Evolutionary conservation across 2,113 vertebrate species (phyloP), one percentile per base, ranked within the genome.

Genomic region (Eurypyga helias): DNA sequence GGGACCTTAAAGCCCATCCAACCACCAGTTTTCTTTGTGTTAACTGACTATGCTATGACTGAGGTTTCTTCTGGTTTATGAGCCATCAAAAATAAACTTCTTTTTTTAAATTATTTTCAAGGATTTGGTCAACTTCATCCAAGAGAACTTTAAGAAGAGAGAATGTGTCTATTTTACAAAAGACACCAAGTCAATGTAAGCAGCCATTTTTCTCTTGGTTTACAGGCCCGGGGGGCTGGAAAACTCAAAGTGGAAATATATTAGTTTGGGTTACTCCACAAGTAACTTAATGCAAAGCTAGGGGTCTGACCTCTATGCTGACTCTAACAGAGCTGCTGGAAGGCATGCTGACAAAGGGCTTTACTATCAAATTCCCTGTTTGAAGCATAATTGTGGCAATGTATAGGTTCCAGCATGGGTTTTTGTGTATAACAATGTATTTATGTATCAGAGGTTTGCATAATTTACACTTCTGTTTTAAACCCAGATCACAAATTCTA

Each of bases 121-220:
- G 98, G 98, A 98, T 83, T 80, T 98, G 96, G 95, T 89, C 94
- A 98, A 92, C 93, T 98, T 98, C 75, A 98, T 98, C 87, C 97
- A 98, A 97, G 98, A 98, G 80, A 98, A 98, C 84, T 98, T 98
- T 79, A 98, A 98, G 97, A 98, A 98, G 91, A 97, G 98, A 79
- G 98, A 98, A 85, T 98, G 98, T 48, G 96, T 98, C 71, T 97
- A 98, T 91, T 98, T 98, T 67, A 98, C 98, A 17, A 98, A 98
- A 89, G 98, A 98, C 83, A 89, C 97, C 90, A 98, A 98, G 90
- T 98, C 98, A 76, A 94, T 34, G 98, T 98, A 98, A 98, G 98
- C 67, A 91, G 38, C 54, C 3, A 1, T 12, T 92, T 93, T 92
- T 9, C 9, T 64, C 13, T 70, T 77, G 31, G n/a, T 84, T 64